phyloP scores from a whole-genome alignment of 1,140 invertebrate species.

The Drosophila nigrodunni region DNA sequence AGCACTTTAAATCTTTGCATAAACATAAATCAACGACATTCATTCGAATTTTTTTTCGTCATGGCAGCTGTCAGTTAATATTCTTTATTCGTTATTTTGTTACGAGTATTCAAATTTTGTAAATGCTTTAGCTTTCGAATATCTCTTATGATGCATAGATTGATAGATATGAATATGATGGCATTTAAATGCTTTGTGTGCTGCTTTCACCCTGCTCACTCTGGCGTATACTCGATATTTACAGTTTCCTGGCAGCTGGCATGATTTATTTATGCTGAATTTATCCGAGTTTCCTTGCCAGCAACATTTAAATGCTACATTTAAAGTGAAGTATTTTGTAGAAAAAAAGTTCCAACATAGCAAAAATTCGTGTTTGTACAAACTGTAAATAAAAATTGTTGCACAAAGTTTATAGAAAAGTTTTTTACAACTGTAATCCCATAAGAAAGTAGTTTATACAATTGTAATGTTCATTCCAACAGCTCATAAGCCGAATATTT shows the following conservation, averaged over 20 bases:
- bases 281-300: slow-evolving; percentile 6
- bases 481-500: slow-evolving; percentile 3
- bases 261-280: slow-evolving; percentile 26
- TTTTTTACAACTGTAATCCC: slow-evolving; percentile 7
- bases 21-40: slow-evolving; percentile 22
- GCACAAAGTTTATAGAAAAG: not conserved
- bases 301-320: not conserved
- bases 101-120: slow-evolving; percentile 14
- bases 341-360: not conserved
- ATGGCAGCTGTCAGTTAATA: slow-evolving; percentile 52
- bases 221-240: slow-evolving; percentile 37
- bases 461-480: not conserved
- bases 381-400: not conserved
- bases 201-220: slow-evolving; percentile 15
- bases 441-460: slow-evolving; percentile 2
- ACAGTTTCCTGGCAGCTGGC: not conserved
- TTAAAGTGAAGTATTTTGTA: not conserved
- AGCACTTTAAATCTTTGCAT: slow-evolving; percentile 26
- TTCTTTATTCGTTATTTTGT: slow-evolving; percentile 9
- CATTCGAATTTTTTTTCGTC: slow-evolving; percentile 35
- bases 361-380: not conserved
- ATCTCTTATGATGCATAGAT: slow-evolving; percentile 23
- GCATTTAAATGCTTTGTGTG: slow-evolving; percentile 17
- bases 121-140: slow-evolving; percentile 3
- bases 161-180: slow-evolving; percentile 18